Base-by-base conservation (phyloP, 1,140 invertebrate species). In the Thaumetopoea pityocampa region DNA sequence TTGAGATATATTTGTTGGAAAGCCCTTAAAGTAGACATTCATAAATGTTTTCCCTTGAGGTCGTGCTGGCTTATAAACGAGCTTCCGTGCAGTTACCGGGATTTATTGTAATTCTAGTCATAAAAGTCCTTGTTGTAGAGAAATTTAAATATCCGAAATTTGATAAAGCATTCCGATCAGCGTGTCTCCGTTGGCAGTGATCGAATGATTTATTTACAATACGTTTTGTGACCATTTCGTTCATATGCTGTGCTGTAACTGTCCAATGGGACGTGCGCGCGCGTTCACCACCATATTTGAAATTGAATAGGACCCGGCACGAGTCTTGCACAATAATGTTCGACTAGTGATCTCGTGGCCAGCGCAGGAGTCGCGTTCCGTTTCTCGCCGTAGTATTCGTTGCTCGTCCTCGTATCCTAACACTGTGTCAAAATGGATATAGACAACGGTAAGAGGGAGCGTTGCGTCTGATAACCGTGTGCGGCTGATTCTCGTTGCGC, bases 281-380 rank as follows among this genome's bases (percentile, higher is more conserved):
- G 59, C 66, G 69, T 52, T 61, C 46, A 57, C 43, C 69, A 59
- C 74, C 79, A 70, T 83, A 81, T 81, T 65, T 71, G 79, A 72
- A 81, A 81, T 81, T 77, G 77, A 81, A 81, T 79, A 60, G 76
- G 52, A 60, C 51, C 57, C 67, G 58, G 70, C 67, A 79, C 74
- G 71, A 57, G 68, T 48, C 65, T 63, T 72, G 76, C 79, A 74
- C 67, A 70, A 66, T 76, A 76, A 80, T 84, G 66, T 62, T 20
- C 45, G 54, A 49, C 30, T 54, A 66, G 61, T 71, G 67, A 51
- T 42, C 43, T 35, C 51, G 48, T 43, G 56, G 56, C 57, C 55
- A 42, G 61, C 55, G 61, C 56, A 14, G 34, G 45, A 44, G 50
- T 50, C 51, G 46, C 50, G 46, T 46, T 51, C 50, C 49, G 30